Base-by-base conservation (phyloP, 2,113 vertebrate genomes). In the Podilymbus podiceps region DNA sequence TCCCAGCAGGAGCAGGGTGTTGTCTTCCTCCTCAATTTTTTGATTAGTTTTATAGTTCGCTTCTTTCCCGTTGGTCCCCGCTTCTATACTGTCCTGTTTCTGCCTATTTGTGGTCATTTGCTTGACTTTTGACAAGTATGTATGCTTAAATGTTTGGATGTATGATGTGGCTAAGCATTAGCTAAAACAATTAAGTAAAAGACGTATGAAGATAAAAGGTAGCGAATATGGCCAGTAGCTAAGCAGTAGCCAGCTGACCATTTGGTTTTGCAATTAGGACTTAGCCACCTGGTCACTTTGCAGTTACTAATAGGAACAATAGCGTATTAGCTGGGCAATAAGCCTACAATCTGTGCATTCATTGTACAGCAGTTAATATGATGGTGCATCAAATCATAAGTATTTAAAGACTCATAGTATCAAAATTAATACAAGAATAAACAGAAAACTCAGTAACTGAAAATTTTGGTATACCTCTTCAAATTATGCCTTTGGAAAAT, bases 1-100 rank as follows among this genome's bases (percentile, higher is more conserved):
- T 79, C n/a, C 12, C n/a, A 78, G 18, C 10, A 38, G 47, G 47
- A 85, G 11, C 12, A 64, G 19, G 5, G 10, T n/a, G 8, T 33
- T 71, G 3, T 2, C 71, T 75, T 77, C 47, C 19, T 82, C 18
- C 27, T 75, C 42, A 49, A 2, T 42, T 67, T 89, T 78, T 55
- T 7, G 1, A 7, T 50, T 74, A 12, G 4, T 68, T 88, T 93
- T 75, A 11, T 64, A 25, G 22, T 18, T 18, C 75, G 10, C 1
- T 68, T 5, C 35, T 93, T 89, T 27, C 25, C 25, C 1, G 0
- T 28, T 83, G 28, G 18, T 17, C 17, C 20, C 3, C 0, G 4
- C 25, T 66, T 85, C 69, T 62, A 1, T 79, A 13, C 9, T 69
- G 30, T 33, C 27, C 33, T 27, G 6, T 60, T 81, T 58, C 55